Evolutionary conservation across 2,888 invertebrate species (phyloP).

Genomic region (Dilophus febrilis): DNA sequence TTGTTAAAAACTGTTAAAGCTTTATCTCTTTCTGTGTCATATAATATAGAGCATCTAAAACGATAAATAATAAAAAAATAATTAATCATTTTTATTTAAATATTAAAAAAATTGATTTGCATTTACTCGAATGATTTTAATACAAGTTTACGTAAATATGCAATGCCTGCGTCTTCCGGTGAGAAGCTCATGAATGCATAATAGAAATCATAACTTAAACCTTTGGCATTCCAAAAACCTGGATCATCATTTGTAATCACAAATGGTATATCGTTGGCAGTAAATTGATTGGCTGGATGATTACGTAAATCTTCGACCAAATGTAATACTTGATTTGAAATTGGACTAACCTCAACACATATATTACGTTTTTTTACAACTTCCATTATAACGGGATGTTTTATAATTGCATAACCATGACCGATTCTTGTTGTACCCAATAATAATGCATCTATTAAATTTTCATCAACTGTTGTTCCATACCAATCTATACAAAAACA

Average conservation of each 20-base stretch:
- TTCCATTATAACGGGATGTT: constrained; percentile 26
- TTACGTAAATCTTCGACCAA: constrained; percentile 43
- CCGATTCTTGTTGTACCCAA: constrained; percentile 27
- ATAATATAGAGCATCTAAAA: too few species aligned
- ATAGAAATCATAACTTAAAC: constrained; percentile 48
- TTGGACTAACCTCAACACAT: constrained; percentile 26
- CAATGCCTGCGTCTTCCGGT: too few species aligned
- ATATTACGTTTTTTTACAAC: constrained; percentile 22
- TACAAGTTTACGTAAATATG: too few species aligned
- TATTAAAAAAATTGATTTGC: too few species aligned
- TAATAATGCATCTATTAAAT: constrained; percentile 31
- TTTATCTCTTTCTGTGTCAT: too few species aligned
- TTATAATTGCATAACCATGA: constrained; percentile 25
- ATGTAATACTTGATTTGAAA: constrained; percentile 31
- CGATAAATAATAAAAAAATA: too few species aligned
- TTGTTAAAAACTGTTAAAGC: too few species aligned
- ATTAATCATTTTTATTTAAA: too few species aligned
- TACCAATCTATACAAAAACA: too few species aligned
- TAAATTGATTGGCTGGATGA: constrained; percentile 39
- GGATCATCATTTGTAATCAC: constrained; percentile 48
- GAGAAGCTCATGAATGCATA: constrained; percentile 48
- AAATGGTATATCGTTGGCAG: constrained; percentile 40
- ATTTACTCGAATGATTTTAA: too few species aligned
- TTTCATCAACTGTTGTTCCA: constrained; percentile 36
- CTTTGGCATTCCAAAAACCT: constrained; percentile 41